Evolutionary conservation across 2,888 invertebrate species (phyloP).

Genomic region (Hyles lineata): DNA sequence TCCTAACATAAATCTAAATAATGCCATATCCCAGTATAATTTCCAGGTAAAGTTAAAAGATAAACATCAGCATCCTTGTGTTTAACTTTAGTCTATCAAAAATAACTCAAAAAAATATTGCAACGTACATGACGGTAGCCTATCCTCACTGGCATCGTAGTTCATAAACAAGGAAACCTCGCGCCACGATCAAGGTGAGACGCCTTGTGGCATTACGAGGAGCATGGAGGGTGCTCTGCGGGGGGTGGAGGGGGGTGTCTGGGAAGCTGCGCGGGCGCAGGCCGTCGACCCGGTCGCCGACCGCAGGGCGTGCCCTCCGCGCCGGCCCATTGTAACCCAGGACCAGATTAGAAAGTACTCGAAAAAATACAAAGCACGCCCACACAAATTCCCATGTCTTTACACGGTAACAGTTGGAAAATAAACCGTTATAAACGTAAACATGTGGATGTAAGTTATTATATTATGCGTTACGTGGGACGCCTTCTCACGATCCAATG

Average conservation of each 20-base stretch:
- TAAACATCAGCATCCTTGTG: too few species aligned
- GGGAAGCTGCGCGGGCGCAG: slow-evolving; percentile 54
- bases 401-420: not conserved
- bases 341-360: slow-evolving; percentile 42
- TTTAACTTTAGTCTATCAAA: too few species aligned
- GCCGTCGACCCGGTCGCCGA: slow-evolving; percentile 64
- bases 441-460: not conserved
- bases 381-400: slow-evolving; percentile 26
- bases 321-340: slow-evolving; percentile 42
- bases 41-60: too few species aligned
- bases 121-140: not conserved
- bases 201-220: slow-evolving; percentile 41
- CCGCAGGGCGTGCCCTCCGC: slow-evolving; percentile 61
- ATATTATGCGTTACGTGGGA: not conserved
- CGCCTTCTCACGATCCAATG: slow-evolving; percentile 1
- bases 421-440: slow-evolving; percentile 11
- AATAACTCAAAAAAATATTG: too few species aligned
- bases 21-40: too few species aligned
- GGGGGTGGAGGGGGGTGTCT: slow-evolving; percentile 31
- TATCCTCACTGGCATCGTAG: not conserved
- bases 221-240: slow-evolving; percentile 36
- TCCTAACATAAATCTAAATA: too few species aligned
- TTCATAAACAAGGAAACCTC: slow-evolving; percentile 46
- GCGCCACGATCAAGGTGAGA: slow-evolving; percentile 47
- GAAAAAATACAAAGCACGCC: slow-evolving; percentile 25